phyloP scores from a whole-genome alignment of 1,140 invertebrate genomes.

The Aricia agestis region DNA sequence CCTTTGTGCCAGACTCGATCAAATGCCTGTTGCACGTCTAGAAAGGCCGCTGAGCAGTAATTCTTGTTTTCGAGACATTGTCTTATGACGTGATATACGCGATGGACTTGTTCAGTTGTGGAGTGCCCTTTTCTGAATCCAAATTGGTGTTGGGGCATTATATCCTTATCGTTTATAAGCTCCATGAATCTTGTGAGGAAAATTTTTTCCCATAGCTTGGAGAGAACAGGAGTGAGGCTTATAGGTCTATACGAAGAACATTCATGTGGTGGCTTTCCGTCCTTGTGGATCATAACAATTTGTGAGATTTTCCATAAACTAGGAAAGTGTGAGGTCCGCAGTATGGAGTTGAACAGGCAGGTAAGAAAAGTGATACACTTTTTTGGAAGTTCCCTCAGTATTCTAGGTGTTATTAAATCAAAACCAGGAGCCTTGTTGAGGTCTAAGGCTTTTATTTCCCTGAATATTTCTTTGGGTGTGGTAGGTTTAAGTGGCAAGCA shows the following conservation, averaged over 20 bases:
- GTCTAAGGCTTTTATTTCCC: neutral
- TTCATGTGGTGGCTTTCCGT: conserved; percentile 14
- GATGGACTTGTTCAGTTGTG: conserved; percentile 22
- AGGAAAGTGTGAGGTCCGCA: conserved; percentile 17
- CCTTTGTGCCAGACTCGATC: neutral
- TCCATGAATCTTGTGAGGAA: neutral
- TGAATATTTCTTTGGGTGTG: neutral
- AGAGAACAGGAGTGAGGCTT: conserved; percentile 16
- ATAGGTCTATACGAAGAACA: conserved; percentile 13
- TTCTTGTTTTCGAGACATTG: conserved; percentile 6
- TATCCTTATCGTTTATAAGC: neutral
- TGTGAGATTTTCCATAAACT: conserved; percentile 21
- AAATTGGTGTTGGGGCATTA: conserved; percentile 18
- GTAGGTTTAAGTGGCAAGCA: no score
- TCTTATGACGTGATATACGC: neutral
- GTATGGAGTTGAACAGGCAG: conserved; percentile 19
- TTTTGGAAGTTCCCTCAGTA: conserved; percentile 10
- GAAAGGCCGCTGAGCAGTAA: conserved; percentile 22
- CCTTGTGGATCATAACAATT: conserved; percentile 25
- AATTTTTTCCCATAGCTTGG: conserved; percentile 17
- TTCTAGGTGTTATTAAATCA: conserved; percentile 19
- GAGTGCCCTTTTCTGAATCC: conserved; percentile 12
- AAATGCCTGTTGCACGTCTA: conserved; percentile 1
- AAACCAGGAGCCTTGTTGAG: conserved; percentile 15
- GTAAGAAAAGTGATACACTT: neutral